Evolutionary conservation across 1,140 invertebrate species (phyloP).

Genomic region (Hypsibius dujardini): DNA sequence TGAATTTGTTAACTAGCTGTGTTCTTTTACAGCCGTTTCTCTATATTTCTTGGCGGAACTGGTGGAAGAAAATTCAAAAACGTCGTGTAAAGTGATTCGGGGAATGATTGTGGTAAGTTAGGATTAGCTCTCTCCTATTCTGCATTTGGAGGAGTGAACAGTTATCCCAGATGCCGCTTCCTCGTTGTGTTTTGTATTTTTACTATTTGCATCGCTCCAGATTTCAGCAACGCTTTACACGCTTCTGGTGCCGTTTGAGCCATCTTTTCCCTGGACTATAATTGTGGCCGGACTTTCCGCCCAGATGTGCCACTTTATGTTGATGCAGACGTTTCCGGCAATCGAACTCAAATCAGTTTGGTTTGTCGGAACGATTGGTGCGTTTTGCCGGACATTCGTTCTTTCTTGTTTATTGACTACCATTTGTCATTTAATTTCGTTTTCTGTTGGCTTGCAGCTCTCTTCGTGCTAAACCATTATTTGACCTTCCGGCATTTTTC

Average conservation of each 20-base stretch:
- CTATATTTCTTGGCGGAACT: slow-evolving; percentile 12
- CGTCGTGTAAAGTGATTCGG: not conserved
- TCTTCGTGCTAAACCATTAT: not conserved
- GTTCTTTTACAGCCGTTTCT: slow-evolving; percentile 11
- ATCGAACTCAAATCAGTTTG: not conserved
- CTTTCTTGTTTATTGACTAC: not conserved
- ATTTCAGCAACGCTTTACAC: not conserved
- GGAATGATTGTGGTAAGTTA: slow-evolving; percentile 4
- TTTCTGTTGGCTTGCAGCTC: not conserved
- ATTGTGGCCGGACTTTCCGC: not conserved
- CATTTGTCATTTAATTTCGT: not conserved
- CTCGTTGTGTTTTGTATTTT: not conserved
- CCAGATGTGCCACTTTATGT: slow-evolving; percentile 4
- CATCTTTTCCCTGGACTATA: not conserved
- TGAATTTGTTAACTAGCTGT: not conserved
- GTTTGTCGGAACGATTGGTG: slow-evolving; percentile 11
- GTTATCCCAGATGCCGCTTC: not conserved
- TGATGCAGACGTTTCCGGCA: slow-evolving; percentile 12
- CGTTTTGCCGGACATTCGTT: not conserved
- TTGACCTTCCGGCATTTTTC: slow-evolving; percentile 12
- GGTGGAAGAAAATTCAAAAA: not conserved
- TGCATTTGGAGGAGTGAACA: not conserved
- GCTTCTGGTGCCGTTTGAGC: not conserved
- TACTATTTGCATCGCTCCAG: not conserved
- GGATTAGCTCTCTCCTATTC: not conserved